phyloP scores from a whole-genome alignment of 2,888 invertebrate genomes.

The Eledona agricola region DNA sequence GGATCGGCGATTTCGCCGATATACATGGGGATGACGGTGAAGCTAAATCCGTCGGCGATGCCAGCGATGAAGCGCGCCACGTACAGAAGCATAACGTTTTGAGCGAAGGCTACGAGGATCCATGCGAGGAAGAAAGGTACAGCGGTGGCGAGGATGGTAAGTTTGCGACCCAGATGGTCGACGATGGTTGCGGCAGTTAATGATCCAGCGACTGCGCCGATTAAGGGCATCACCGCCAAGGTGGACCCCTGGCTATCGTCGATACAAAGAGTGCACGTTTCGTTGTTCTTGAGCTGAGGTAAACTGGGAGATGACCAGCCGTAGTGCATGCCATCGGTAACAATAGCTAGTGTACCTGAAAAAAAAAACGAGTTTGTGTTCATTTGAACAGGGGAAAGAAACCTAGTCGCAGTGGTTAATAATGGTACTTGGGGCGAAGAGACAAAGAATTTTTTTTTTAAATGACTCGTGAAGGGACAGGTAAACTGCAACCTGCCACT shows the following conservation, averaged over 20 bases:
- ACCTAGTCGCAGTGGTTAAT: no score
- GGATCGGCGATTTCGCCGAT: constrained; percentile 70
- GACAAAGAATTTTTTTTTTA: no score
- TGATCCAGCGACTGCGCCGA: constrained; percentile 71
- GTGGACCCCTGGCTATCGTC: constrained; percentile 61
- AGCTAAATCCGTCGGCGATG: constrained; percentile 64
- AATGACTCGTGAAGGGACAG: no score
- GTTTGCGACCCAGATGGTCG: constrained; percentile 73
- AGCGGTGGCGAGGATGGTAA: constrained; percentile 69
- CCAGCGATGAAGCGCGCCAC: constrained; percentile 66
- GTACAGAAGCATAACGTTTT: constrained; percentile 67
- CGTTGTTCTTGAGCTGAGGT: constrained; percentile 63
- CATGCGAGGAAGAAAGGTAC: constrained; percentile 71
- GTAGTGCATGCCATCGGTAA: constrained; percentile 59
- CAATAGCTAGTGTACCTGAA: constrained; percentile 55
- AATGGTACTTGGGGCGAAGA: no score
- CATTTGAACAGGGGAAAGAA: background rate
- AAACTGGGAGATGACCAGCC: constrained; percentile 72
- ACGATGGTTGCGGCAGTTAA: constrained; percentile 70
- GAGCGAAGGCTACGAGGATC: constrained; percentile 70
- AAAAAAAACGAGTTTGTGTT: no score
- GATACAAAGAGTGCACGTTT: constrained; percentile 53
- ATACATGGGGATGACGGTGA: constrained; percentile 67
- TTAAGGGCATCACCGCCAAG: constrained; percentile 72
- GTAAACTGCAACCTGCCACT: no score